Evolutionary conservation across 2,888 invertebrate species (phyloP), one percentile per base, ranked within the genome.

Genomic region (Sarcophaga caerulescens): DNA sequence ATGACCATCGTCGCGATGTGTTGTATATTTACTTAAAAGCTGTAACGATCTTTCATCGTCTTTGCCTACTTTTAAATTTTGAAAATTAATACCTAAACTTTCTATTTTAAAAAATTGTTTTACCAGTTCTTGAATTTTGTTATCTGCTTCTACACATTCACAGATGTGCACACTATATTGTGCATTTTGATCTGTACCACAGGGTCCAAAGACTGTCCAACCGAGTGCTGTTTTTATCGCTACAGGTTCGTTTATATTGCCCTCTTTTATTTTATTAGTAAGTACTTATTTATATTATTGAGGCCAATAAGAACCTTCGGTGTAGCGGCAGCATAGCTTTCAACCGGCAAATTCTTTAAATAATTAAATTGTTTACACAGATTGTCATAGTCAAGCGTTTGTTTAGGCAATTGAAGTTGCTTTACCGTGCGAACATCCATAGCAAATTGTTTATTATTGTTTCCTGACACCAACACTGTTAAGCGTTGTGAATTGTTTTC

Each of bases 301-400:
- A 47, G 52, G 5, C 87, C 84, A 35, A 87, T 60, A 3, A 87
- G 69, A 6, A 87, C 21, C 25, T 57, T 52, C 14, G 78, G 84
- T 11, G 63, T 73, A 12, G 85, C 85, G 35, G 73, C 10, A n/a
- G 12, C 44, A 23, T 77, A 85, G n/a, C 69, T 69, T 3, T 62
- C 14, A 19, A 78, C 70, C 14, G 65, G 78, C 35, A 73, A 52
- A 35, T 35, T 66, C 45, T 63, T 83, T 2, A 66, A 6, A 57
- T 75, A 69, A 44, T 57, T 73, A 35, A 47, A 78, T 45, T 70
- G 45, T 52, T 59, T 45, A 14, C 47, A 21, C 5, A 79, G 6
- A 19, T 19, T 71, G 19, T 57, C 19, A 66, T 66, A 75, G 6
- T 75, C 35, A 1, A 75, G 25, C 10, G n/a, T 35, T 19, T 75